Evolutionary conservation across 2,113 vertebrate species (phyloP).

Genomic region (Gopherus flavomarginatus): DNA sequence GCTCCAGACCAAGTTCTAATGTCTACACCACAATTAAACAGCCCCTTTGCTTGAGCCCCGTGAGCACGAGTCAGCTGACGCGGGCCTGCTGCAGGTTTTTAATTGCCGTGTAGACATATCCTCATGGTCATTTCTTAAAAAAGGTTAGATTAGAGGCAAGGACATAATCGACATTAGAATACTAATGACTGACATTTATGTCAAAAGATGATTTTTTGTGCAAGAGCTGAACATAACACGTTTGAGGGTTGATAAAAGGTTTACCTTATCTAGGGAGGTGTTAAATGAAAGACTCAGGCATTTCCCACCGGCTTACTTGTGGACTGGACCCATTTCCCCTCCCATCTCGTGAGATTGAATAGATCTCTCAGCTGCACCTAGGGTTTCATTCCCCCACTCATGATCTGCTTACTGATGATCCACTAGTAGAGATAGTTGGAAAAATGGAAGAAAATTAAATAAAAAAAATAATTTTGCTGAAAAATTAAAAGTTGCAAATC

Average conservation of each 20-base stretch:
- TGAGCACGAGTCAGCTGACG: background rate
- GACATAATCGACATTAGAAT: background rate
- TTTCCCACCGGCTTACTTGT: background rate
- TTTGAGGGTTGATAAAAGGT: background rate
- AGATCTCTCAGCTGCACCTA: accelerated
- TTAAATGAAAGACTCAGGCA: background rate
- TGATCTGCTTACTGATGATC: background rate
- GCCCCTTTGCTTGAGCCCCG: background rate
- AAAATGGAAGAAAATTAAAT: background rate
- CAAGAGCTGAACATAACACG: background rate
- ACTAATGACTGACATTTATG: background rate
- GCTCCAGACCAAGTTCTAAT: background rate
- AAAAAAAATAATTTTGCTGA: background rate
- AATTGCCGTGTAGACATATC: background rate
- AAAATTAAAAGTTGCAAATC: background rate
- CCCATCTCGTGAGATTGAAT: background rate
- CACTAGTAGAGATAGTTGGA: background rate
- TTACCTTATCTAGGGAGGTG: background rate
- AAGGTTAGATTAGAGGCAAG: background rate
- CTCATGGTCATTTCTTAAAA: background rate
- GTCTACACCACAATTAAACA: background rate
- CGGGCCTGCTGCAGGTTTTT: background rate
- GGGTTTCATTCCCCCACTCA: background rate
- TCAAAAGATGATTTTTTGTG: background rate
- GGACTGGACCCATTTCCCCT: background rate